A percentile compares a stretch with the other conserved stretches of the same genome.
Evolutionary conservation across 1,140 invertebrate genomes (phyloP).

Genomic region (Bombus vancouverensis): DNA sequence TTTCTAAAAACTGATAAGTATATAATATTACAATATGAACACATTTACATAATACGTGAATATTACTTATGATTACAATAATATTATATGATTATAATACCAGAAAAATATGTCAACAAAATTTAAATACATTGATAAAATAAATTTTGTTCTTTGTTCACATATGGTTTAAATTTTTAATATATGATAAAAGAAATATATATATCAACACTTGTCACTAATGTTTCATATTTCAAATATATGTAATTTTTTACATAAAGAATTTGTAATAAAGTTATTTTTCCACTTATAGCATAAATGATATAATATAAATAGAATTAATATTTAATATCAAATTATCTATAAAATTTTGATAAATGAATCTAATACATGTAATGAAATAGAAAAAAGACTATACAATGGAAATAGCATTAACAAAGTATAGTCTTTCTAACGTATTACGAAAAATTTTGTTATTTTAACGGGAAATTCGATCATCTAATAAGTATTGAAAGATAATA

Average conservation of each 20-base stretch:
- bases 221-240: background rate
- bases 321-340: background rate
- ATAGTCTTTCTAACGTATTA: background rate
- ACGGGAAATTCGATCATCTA: background rate
- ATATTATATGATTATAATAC: background rate
- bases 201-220: background rate
- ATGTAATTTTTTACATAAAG: background rate
- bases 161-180: background rate
- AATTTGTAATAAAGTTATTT: background rate
- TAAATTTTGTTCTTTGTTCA: background rate
- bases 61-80: background rate
- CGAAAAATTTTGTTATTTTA: background rate
- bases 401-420: background rate
- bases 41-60: slow-evolving; percentile 18
- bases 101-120: background rate
- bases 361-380: background rate
- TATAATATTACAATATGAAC: slow-evolving; percentile 14
- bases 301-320: background rate
- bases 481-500: background rate
- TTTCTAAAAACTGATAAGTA: slow-evolving; percentile 16
- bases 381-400: background rate
- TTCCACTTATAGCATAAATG: background rate
- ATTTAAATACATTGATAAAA: background rate
- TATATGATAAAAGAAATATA: background rate
- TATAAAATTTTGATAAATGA: background rate